Percentiles rank a stretch among this genome's conserved stretches.
Evolutionary conservation across 35 echinoderm and acorn worm species (phyloP).

Genomic region (Ptychodera flava): DNA sequence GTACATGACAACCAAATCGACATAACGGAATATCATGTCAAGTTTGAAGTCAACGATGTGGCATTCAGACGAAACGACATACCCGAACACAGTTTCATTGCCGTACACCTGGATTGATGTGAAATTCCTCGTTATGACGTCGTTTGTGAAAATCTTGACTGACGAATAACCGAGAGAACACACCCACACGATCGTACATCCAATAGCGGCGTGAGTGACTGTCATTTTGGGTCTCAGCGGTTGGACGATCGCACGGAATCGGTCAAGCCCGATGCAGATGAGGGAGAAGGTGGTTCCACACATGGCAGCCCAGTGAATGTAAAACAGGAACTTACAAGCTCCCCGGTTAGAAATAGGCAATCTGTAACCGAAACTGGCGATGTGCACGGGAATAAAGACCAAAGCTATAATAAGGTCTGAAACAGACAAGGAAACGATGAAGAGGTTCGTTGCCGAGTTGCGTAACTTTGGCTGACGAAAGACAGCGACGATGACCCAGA

Average conservation of each 20-base stretch:
- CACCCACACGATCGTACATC: background rate
- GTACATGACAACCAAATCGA: background rate
- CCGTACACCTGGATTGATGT: background rate
- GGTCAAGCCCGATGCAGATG: background rate
- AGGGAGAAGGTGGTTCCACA: background rate
- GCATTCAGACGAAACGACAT: background rate
- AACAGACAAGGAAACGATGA: background rate
- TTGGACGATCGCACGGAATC: background rate
- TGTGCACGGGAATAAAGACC: background rate
- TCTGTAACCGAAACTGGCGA: background rate
- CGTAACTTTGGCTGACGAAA: background rate
- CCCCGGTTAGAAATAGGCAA: background rate
- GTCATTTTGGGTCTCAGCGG: background rate
- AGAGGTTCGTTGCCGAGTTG: background rate
- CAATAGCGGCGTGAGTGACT: background rate
- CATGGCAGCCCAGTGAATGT: background rate
- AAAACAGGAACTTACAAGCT: background rate
- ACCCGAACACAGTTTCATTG: background rate
- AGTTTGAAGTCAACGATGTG: background rate
- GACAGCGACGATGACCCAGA: background rate
- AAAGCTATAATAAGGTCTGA: background rate
- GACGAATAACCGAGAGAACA: background rate
- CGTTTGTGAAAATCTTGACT: background rate
- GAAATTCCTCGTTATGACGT: background rate
- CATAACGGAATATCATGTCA: background rate